These are phyloP conservation scores for Bathynomus jamesi DNA, from an alignment of 1,140 invertebrate species.

Conservation along the genomic window DNA sequence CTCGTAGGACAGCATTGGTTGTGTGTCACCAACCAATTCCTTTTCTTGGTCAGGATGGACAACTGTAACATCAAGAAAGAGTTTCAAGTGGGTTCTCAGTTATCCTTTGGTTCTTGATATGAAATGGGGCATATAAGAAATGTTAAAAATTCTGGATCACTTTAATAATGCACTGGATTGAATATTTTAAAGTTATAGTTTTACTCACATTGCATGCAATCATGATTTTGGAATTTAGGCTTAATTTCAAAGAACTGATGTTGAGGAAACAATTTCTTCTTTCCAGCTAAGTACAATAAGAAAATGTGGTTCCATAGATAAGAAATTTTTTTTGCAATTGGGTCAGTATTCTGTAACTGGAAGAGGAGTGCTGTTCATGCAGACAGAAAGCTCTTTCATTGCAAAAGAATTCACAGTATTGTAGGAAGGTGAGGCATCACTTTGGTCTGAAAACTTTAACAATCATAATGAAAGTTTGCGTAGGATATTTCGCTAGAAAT, in stretches of 20 bases:
- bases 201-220: too few species aligned
- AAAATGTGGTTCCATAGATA: constrained; percentile 4
- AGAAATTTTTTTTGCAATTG: constrained; percentile 7
- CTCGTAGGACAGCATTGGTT: constrained; percentile 3
- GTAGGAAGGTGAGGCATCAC: constrained; percentile 5
- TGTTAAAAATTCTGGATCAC: too few species aligned
- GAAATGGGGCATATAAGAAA: too few species aligned
- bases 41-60: constrained; percentile 1
- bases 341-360: constrained; percentile 1
- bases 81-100: background rate
- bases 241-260: too few species aligned
- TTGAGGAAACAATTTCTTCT: background rate
- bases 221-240: too few species aligned
- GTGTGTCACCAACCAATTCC: constrained; percentile 10
- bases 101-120: too few species aligned
- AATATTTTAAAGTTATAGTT: too few species aligned
- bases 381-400: constrained; percentile 5
- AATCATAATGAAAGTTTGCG: too few species aligned
- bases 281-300: constrained; percentile 10
- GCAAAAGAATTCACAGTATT: constrained; percentile 10
- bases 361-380: constrained; percentile 1
- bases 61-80: background rate
- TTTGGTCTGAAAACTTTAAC: too few species aligned
- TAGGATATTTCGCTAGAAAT: too few species aligned
- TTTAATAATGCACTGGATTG: too few species aligned